Evolutionary conservation across 2,797 vertebrate genomes (phyloP), one percentile per base, ranked within the genome.

Genomic region (Vultur gryphus): DNA sequence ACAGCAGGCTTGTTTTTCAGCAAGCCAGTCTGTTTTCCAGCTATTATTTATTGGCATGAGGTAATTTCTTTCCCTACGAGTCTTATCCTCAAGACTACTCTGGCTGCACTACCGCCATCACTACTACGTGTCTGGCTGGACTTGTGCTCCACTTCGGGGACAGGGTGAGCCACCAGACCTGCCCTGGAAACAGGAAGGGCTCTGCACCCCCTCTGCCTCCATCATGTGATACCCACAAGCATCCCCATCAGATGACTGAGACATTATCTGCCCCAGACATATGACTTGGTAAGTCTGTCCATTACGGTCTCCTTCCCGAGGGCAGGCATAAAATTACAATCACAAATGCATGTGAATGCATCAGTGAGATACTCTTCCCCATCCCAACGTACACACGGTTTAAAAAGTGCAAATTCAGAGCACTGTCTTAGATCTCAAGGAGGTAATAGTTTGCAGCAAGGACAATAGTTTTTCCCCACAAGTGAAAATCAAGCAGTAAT

Each of bases 401-500:
- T 11, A 28, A 13, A 20, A 33, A 28, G 35, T 20, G 21, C n/a
- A 35, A 13, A 35, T 11, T 24, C 49, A 72, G 75, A 64, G 65
- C 29, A 16, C 16, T 18, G 25, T 3, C 70, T 43, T 52, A 13
- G 23, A 35, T 49, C 23, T 39, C 44, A 13, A 19, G 25, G 41
- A 73, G 33, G 15, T 20, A 29, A 26, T 0, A n/a, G 25, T 11
- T 25, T 37, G 49, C 49, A 44, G 35, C 0, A 2, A 65, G 25
- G 64, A 73, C 64, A 28, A 29, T 0, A 37, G 16, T 25, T 72
- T 12, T 87, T 21, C 59, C 59, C 61, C 61, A 35, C 29, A 48
- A 33, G 57, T 26, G 33, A 71, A 80, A 73, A 72, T 5, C 65
- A 59, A 55, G 62, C 52, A 35, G 61, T 25, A 29, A 88, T 31